These are phyloP conservation scores for Drosophila aff. DNA, from an alignment of 1,140 invertebrate species.

Conservation along the genomic window DNA sequence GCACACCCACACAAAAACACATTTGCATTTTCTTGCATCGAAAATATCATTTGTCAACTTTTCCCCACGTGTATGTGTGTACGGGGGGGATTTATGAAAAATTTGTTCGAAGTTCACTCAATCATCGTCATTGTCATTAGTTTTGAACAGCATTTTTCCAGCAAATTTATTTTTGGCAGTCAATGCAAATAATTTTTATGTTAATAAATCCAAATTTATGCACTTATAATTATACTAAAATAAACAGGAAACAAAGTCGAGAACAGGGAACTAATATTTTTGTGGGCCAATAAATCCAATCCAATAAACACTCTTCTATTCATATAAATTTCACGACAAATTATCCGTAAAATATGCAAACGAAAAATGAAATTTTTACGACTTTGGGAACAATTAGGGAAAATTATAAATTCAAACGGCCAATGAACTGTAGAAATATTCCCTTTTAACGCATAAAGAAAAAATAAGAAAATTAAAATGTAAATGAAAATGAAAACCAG, in stretches of 20 bases:
- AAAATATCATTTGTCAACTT: conserved; percentile 56
- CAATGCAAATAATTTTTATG: conserved; percentile 23
- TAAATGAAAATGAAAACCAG: conserved; percentile 2
- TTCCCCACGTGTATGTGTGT: background rate
- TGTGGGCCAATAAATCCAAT: no score
- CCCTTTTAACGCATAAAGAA: background rate
- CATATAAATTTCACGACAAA: conserved; percentile 11
- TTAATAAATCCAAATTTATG: conserved; percentile 18
- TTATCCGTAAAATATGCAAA: conserved; percentile 26
- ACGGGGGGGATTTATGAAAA: conserved; percentile 17
- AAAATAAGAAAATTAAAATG: background rate
- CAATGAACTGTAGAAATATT: conserved; percentile 12
- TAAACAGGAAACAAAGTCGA: background rate
- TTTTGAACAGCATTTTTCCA: conserved; percentile 41
- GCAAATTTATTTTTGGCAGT: conserved; percentile 15
- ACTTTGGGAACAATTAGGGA: conserved; percentile 20
- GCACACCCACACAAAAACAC: background rate
- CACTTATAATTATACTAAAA: conserved; percentile 8
- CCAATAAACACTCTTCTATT: background rate
- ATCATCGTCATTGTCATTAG: conserved; percentile 62
- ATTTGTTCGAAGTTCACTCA: conserved; percentile 43
- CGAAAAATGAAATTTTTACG: conserved; percentile 18
- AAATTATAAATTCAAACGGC: conserved; percentile 17
- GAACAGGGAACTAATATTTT: background rate
- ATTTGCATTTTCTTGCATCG: conserved; percentile 34